A percentile compares a stretch with the other conserved stretches of the same genome.
Conservation (phyloP, 1,140 invertebrate genomes). For the Onthophagus taurus region DNA sequence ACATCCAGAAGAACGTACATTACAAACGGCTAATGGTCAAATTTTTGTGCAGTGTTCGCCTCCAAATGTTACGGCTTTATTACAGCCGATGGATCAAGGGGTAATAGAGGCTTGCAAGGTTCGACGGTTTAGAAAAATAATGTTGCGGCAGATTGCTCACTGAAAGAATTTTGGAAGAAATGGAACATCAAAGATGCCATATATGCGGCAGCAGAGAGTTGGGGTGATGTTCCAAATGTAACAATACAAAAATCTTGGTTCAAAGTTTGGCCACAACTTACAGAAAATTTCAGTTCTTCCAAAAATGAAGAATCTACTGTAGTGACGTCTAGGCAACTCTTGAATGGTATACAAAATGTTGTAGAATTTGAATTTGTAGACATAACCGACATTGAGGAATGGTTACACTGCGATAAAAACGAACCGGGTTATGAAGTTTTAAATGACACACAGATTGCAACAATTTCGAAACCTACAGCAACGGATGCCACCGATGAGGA, state of each 20-base stretch:
- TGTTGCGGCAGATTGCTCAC: too few species aligned
- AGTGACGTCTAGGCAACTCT: too few species aligned
- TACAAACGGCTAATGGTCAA: not conserved
- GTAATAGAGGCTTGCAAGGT: too few species aligned
- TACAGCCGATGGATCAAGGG: not conserved
- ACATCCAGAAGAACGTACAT: not conserved
- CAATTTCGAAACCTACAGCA: too few species aligned
- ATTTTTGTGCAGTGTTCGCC: not conserved
- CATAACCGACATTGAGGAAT: not conserved
- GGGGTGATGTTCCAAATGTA: not conserved
- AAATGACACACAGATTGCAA: not conserved
- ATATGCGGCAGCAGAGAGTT: conserved; percentile 7
- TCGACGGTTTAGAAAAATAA: too few species aligned
- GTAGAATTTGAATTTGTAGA: conserved; percentile 5
- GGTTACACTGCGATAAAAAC: conserved; percentile 4
- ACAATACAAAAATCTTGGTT: conserved; percentile 3
- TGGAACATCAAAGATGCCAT: conserved; percentile 9
- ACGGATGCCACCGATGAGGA: too few species aligned
- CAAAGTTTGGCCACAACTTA: not conserved
- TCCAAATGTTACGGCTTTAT: not conserved
- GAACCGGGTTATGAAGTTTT: conserved; percentile 5
- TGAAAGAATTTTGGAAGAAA: too few species aligned
- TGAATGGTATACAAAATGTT: not conserved
- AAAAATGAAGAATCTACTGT: too few species aligned
- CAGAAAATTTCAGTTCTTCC: not conserved